Evolutionary conservation across 2,888 invertebrate genomes (phyloP).

Genomic region (Toxonevra muliebris): DNA sequence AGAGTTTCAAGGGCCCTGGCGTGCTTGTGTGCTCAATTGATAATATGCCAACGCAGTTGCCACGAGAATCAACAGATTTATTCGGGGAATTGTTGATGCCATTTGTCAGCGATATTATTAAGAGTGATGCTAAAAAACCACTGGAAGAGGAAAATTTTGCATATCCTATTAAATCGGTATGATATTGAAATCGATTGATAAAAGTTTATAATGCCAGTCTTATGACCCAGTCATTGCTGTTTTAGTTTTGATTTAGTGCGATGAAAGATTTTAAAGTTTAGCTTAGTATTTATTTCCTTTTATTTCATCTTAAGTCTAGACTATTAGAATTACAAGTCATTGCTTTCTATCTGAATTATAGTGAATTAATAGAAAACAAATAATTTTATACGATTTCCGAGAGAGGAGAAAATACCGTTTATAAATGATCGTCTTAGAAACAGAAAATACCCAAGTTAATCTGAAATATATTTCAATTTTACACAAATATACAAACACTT

Average conservation of each 20-base stretch:
- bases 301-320: no score
- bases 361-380: no score
- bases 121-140: slow-evolving; percentile 81
- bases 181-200: slow-evolving; percentile 32
- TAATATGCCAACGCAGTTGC: slow-evolving; percentile 99
- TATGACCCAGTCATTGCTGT: no score
- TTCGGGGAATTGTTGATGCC: slow-evolving; percentile 95
- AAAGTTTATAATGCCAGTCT: neutral
- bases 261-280: neutral
- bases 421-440: neutral
- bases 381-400: no score
- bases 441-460: no score
- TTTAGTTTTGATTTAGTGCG: no score
- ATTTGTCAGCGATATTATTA: slow-evolving; percentile 86
- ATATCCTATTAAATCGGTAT: slow-evolving; percentile 61
- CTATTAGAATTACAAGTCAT: no score
- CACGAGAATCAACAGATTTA: slow-evolving; percentile 95
- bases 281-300: neutral
- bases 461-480: neutral
- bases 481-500: no score
- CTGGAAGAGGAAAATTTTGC: slow-evolving; percentile 79
- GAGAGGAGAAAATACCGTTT: no score
- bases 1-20: slow-evolving; percentile 95
- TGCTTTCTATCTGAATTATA: no score
- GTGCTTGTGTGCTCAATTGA: slow-evolving; percentile 99